These are phyloP conservation scores for Zaprionus gabonicus DNA, from an alignment of 1,140 invertebrate species.

Conservation along the genomic window DNA sequence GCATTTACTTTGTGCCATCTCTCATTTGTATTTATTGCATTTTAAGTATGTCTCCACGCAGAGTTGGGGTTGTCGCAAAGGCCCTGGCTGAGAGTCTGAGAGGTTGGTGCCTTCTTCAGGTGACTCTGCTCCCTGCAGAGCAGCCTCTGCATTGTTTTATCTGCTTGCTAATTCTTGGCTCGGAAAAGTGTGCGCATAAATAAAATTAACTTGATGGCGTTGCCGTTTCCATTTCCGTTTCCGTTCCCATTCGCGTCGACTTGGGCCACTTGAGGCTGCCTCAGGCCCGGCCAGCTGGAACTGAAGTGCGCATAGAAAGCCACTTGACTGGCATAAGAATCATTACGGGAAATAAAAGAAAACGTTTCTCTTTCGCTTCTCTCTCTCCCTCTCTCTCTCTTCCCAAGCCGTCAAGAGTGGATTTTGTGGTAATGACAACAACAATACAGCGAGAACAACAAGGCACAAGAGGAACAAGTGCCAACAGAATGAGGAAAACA, in stretches of 20 bases:
- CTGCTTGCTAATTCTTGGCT: slow-evolving; percentile 66
- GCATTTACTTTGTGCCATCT: slow-evolving; percentile 2
- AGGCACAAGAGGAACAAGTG: slow-evolving; percentile 50
- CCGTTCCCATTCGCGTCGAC: slow-evolving; percentile 53
- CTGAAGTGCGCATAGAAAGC: slow-evolving; percentile 78
- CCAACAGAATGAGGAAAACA: slow-evolving; percentile 55
- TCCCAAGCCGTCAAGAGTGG: slow-evolving; percentile 49
- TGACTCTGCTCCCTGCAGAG: slow-evolving; percentile 10
- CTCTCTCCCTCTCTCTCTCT: not conserved
- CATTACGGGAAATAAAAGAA: slow-evolving; percentile 54
- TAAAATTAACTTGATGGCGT: slow-evolving; percentile 80
- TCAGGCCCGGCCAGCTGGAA: slow-evolving; percentile 35
- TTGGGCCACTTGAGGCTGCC: slow-evolving; percentile 33
- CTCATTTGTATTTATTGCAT: slow-evolving; percentile 45
- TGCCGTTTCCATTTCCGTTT: slow-evolving; percentile 73
- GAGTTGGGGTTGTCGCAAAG: not conserved
- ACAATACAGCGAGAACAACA: slow-evolving; percentile 48
- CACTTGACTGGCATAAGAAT: slow-evolving; percentile 81
- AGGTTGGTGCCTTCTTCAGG: not conserved
- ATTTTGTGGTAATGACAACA: slow-evolving; percentile 77
- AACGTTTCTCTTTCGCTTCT: slow-evolving; percentile 61
- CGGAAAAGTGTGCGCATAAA: slow-evolving; percentile 69
- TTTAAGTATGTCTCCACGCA: slow-evolving; percentile 33
- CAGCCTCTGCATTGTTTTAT: slow-evolving; percentile 58
- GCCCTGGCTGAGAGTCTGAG: not conserved